A percentile compares a stretch with the other conserved stretches of the same genome.
Evolutionary conservation across 1,140 invertebrate species (phyloP).

Genomic region (Leptinotarsa lineolata): DNA sequence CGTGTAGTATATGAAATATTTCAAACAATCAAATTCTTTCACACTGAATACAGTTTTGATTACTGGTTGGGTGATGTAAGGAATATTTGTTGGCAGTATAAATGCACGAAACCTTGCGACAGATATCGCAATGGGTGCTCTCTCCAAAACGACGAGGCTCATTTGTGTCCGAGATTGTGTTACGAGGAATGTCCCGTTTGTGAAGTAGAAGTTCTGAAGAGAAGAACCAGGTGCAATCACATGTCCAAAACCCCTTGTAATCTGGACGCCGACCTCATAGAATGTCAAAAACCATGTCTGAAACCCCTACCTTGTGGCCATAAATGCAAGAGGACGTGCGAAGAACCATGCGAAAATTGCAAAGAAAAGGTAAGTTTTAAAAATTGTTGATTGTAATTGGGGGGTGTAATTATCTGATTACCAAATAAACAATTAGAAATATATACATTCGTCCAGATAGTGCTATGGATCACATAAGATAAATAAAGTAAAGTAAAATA

Average conservation of each 20-base stretch:
- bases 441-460: too few species aligned
- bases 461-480: too few species aligned
- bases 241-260: conserved; percentile 53
- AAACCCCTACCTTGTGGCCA: conserved; percentile 59
- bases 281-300: conserved; percentile 58
- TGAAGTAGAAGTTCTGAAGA: conserved; percentile 56
- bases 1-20: too few species aligned
- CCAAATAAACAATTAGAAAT: too few species aligned
- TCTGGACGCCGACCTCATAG: conserved; percentile 49
- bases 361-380: conserved; percentile 52
- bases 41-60: too few species aligned
- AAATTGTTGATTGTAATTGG: too few species aligned
- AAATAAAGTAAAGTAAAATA: too few species aligned
- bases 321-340: conserved; percentile 58
- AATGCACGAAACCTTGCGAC: conserved; percentile 58
- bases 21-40: too few species aligned
- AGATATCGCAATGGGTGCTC: conserved; percentile 56
- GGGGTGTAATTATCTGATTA: too few species aligned
- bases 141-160: conserved; percentile 45
- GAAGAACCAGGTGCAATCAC: conserved; percentile 57
- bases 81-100: conserved; percentile 56
- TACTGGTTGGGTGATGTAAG: not conserved
- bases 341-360: conserved; percentile 57
- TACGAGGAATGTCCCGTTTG: conserved; percentile 60
- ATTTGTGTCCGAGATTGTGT: conserved; percentile 59